Evolutionary conservation across 2,797 vertebrate species (phyloP), one percentile per base, ranked within the genome.

Genomic region (Sebastolobus altivelis): DNA sequence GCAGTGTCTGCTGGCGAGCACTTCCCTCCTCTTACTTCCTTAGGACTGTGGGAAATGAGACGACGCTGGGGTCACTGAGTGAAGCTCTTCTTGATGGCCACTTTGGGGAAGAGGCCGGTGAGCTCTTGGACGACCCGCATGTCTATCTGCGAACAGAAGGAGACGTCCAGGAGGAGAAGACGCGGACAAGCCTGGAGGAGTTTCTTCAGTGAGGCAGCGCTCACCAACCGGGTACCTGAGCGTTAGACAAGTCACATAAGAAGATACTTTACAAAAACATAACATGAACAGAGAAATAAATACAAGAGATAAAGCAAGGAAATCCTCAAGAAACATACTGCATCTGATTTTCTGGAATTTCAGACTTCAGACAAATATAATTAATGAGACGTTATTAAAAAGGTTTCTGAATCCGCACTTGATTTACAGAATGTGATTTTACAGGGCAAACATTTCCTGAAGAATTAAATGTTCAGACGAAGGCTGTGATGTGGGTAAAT

Each of bases 121-220:
- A 99, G 95, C 90, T 99, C 98, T 75, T 99, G 96, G 71, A 99
- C 97, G 12, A 96, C 93, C 79, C 96, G 96, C 68, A 95, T 97
- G 94, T 99, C 99, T 65, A 99, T 96, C 93, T 99, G 98, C 1
- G 98, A 99, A 94, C 99, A 99, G 96, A 99, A 99, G 92, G 99
- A 99, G 84, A 99, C 97, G 58, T 99, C 99, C 49, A 99, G 94
- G 81, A 99, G 96, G 75, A 96, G 95, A 60, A 99, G 97, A 60
- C 91, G 94, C 81, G 97, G 97, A 93, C 99, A 99, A 5, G 96
- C 96, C 86, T 98, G 97, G 88, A 99, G 96, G 80, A 99, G 95
- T 89, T 97, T 99, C 93, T 96, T 97, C 92, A 99, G 94, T 4
- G 97, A 97, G 77, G 95, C 91, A 0, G 96, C 87, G 82, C 96